Evolutionary conservation across 2,113 vertebrate species (phyloP).

Genomic region (Tylochromis polylepis): DNA sequence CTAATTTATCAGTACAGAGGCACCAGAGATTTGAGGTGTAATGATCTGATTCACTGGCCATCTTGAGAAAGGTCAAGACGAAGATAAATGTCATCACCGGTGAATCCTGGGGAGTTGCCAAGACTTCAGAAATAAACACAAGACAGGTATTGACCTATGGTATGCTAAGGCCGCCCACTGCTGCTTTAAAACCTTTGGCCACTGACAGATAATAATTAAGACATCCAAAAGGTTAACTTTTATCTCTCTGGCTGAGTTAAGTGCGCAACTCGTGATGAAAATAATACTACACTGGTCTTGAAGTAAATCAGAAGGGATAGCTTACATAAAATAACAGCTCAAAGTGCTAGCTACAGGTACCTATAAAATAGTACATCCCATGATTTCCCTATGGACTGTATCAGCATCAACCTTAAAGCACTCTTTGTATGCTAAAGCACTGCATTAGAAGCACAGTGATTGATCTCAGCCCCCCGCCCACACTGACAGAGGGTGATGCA

Average conservation of each 20-base stretch:
- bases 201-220: conserved; percentile 39
- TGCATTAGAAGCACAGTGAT: conserved; percentile 50
- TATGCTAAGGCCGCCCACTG: background rate
- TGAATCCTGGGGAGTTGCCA: conserved; percentile 36
- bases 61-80: conserved; percentile 60
- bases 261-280: background rate
- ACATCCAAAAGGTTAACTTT: conserved; percentile 19
- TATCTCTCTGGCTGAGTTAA: background rate
- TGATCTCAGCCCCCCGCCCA: conserved; percentile 53
- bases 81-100: conserved; percentile 60
- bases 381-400: conserved; percentile 55
- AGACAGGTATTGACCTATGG: conserved; percentile 38
- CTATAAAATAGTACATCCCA: conserved; percentile 42
- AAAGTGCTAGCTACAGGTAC: conserved; percentile 9
- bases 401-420: conserved; percentile 52
- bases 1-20: conserved; percentile 48
- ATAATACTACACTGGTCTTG: background rate
- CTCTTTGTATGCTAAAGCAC: conserved; percentile 55
- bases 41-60: conserved; percentile 57
- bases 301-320: conserved; percentile 1
- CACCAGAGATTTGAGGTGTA: conserved; percentile 42
- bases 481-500: conserved; percentile 50
- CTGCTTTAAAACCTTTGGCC: background rate
- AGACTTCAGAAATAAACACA: conserved; percentile 47
- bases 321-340: background rate